Evolutionary conservation across 1,140 invertebrate genomes (phyloP).

Genomic region (Aphelinus atriplicis): DNA sequence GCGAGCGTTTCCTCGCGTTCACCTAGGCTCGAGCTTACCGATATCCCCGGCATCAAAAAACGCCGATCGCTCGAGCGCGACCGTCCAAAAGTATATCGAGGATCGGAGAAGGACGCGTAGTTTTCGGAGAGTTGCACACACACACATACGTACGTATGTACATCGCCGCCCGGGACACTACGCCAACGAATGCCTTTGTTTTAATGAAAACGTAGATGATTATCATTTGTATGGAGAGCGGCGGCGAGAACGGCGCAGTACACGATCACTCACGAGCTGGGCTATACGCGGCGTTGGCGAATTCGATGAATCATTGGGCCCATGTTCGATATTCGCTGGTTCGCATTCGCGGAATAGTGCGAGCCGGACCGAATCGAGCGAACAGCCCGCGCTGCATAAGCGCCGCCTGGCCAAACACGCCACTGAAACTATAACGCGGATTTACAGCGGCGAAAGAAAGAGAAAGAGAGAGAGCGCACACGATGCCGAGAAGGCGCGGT

Average conservation of each 20-base stretch:
- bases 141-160: conserved; percentile 35
- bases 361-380: not conserved
- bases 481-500: too few relatives aligned
- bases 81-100: too few relatives aligned
- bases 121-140: conserved; percentile 35
- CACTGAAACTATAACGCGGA: too few relatives aligned
- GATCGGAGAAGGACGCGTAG: too few relatives aligned
- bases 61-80: too few relatives aligned
- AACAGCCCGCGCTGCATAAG: not conserved
- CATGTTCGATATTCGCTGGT: not conserved
- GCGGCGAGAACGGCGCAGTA: conserved; percentile 7
- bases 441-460: too few relatives aligned
- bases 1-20: conserved; percentile 1
- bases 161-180: conserved; percentile 19
- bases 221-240: not conserved
- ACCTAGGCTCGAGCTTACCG: too few relatives aligned
- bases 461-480: too few relatives aligned
- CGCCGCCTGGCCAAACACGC: too few relatives aligned
- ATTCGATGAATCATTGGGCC: conserved; percentile 17
- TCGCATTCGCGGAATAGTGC: not conserved
- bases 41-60: too few relatives aligned
- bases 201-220: not conserved
- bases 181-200: not conserved
- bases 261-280: not conserved
- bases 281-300: not conserved